phyloP scores from a whole-genome alignment of 2,113 vertebrate species.

The Circaetus cinerascens region DNA sequence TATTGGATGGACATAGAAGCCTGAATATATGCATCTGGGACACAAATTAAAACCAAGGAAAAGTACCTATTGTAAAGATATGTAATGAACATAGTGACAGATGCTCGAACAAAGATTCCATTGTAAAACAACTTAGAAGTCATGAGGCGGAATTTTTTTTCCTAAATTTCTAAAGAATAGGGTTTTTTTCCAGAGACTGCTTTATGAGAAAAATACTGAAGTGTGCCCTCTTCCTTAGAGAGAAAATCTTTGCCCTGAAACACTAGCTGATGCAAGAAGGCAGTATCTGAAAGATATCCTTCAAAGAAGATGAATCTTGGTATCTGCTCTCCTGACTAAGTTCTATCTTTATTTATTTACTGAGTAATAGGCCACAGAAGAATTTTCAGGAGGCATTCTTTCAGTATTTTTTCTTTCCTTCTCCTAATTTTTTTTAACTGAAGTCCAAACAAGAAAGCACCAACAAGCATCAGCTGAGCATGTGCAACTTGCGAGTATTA shows the following conservation, averaged over 20 bases:
- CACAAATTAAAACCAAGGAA: background rate
- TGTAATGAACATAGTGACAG: background rate
- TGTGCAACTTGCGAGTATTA: background rate
- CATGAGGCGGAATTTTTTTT: background rate
- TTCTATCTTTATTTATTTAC: background rate
- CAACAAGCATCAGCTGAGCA: background rate
- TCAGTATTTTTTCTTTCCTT: background rate
- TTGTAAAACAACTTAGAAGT: background rate
- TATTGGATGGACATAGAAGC: background rate
- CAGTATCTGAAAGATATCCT: background rate
- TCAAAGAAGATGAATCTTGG: background rate
- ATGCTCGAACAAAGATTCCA: background rate
- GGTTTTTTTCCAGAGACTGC: background rate
- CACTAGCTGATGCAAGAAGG: background rate
- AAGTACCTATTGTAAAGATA: background rate
- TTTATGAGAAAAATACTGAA: background rate
- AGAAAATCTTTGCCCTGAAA: background rate
- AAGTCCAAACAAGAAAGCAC: background rate
- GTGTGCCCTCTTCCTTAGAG: background rate
- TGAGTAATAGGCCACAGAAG: background rate
- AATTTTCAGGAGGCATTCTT: background rate
- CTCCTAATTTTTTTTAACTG: background rate
- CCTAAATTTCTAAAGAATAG: background rate
- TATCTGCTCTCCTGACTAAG: background rate
- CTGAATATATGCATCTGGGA: background rate